A percentile compares a stretch with the other conserved stretches of the same genome.
phyloP scores from a whole-genome alignment of 2,113 vertebrate genomes.

The Cynoglossus semilaevis region DNA sequence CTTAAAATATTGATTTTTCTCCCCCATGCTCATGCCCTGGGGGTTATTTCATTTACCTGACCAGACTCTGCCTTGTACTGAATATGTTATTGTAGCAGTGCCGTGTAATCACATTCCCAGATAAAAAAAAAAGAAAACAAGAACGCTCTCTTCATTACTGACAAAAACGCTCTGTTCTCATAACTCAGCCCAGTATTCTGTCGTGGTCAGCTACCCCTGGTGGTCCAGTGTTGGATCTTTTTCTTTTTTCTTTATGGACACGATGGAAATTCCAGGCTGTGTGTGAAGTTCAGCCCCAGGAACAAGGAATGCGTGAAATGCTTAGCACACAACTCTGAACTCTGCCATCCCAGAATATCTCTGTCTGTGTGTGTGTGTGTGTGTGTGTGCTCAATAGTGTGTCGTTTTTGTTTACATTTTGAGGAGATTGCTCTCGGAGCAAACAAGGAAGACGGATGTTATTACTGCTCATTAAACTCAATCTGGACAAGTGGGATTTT shows the following conservation, averaged over 20 bases:
- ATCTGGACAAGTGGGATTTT: constrained; percentile 10
- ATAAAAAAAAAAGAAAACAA: no score
- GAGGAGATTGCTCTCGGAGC: not conserved
- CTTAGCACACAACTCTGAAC: constrained; percentile 21
- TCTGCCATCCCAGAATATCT: constrained; percentile 4
- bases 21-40: no score
- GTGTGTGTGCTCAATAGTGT: not conserved
- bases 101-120: not conserved
- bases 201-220: no score
- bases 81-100: not conserved
- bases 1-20: no score
- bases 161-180: not conserved
- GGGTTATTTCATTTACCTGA: not conserved
- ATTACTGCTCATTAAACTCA: constrained; percentile 26
- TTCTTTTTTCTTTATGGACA: constrained; percentile 2
- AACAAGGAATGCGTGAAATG: constrained; percentile 38
- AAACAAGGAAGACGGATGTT: constrained; percentile 40
- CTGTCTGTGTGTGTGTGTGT: not conserved
- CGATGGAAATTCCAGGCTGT: constrained; percentile 57
- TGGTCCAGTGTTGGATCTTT: constrained; percentile 32
- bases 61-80: not conserved
- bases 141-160: not conserved
- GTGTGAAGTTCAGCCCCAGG: constrained; percentile 42
- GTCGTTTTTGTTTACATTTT: constrained; percentile 27
- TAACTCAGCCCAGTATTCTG: constrained; percentile 3